Base-by-base conservation (phyloP, 2,113 vertebrate species). In the Macroglossus sobrinus region DNA sequence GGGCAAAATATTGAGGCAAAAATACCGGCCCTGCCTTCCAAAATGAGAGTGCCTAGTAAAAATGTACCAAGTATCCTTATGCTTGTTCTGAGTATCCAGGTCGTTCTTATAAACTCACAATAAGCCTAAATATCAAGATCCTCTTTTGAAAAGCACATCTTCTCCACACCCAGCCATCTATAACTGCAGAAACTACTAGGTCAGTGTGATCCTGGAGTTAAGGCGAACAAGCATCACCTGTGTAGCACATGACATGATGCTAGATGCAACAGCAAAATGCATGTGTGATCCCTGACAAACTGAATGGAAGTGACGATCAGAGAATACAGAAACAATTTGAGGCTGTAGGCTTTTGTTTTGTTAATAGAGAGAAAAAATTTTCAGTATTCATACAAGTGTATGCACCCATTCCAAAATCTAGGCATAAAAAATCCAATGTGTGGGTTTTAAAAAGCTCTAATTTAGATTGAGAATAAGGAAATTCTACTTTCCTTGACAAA, bases 91-190 rank as follows among this genome's bases (percentile, higher is more conserved):
- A 87, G 26, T 93, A 84, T 64, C 35, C 50, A 80, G 53, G 47
- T 15, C 89, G 94, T 85, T 95, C 55, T 91, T 92, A 69, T 26
- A 84, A 95, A 95, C 18, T 91, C 53, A 64, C 93, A 91, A 89
- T 11, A 15, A 69, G 22, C 26, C 86, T 87, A 76, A 93, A 94
- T 61, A 87, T 91, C 63, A 94, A 91, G 82, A 78, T 15, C 21
- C 28, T 91, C 7, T 85, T 80, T 78, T 21, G 74, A 87, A 81
- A 94, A 90, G 21, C 68, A 5, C 19, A 84, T 55, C 43, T 75
- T 40, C 35, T 78, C 30, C 89, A 82, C 9, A 61, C 21, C 12
- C 16, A 69, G 47, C 33, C 24, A 66, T 50, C 28, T 33, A 1
- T 53, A 91, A 30, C 28, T 57, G 15, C 24, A 81, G 47, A 93